Evolutionary conservation across 2,888 invertebrate species (phyloP).

Genomic region (Rhingia rostrata): DNA sequence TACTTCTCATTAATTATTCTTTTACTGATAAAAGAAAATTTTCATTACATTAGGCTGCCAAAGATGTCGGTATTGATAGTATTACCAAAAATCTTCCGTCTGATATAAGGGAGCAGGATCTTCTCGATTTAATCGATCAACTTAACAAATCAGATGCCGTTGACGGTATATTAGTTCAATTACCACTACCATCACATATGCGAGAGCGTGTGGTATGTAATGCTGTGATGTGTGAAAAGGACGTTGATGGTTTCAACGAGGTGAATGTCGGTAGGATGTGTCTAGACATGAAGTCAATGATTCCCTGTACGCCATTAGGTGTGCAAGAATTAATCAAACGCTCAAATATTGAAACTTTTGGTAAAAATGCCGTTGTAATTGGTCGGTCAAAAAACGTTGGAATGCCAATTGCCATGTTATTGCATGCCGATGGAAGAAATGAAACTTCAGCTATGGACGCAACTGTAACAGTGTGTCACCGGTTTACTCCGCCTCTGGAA

Average conservation of each 20-base stretch:
- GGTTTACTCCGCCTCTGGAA: conserved; percentile 91
- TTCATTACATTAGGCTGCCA: conserved; percentile 82
- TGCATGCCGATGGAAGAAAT: conserved; percentile 89
- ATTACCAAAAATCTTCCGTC: conserved; percentile 86
- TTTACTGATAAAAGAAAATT: too few relatives aligned
- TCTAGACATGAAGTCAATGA: conserved; percentile 88
- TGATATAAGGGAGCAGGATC: conserved; percentile 86
- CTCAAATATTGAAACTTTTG: conserved; percentile 89
- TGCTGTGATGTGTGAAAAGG: conserved; percentile 90
- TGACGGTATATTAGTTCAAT: conserved; percentile 92
- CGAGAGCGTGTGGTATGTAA: conserved; percentile 89
- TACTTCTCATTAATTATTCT: too few relatives aligned
- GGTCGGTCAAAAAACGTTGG: conserved; percentile 97
- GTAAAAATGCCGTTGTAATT: conserved; percentile 93
- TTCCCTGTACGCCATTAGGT: conserved; percentile 92
- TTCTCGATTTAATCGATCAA: conserved; percentile 86
- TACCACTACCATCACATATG: conserved; percentile 91
- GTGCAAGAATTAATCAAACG: conserved; percentile 83
- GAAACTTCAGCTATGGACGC: conserved; percentile 91
- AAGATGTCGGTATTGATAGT: conserved; percentile 87
- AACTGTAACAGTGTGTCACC: conserved; percentile 94
- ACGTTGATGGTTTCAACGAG: conserved; percentile 96
- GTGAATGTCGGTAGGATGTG: conserved; percentile 91
- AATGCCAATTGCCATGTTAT: conserved; percentile 92
- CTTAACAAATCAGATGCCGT: conserved; percentile 88